Percentiles rank a stretch among this genome's conserved stretches.
Conservation (phyloP, 2,113 vertebrate genomes). For the Trichomycterus rosablanca region DNA sequence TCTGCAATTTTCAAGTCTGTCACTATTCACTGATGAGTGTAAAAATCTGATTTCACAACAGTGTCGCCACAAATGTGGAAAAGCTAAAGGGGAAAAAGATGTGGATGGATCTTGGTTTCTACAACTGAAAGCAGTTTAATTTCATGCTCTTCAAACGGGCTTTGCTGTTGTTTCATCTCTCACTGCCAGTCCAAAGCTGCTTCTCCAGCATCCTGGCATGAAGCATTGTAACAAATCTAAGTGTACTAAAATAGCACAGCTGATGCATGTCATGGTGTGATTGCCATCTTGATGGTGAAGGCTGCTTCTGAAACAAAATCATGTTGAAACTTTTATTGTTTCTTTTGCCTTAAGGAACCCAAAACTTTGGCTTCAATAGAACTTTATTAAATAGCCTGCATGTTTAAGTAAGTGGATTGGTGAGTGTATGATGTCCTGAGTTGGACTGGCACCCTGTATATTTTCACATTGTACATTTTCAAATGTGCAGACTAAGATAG, state of each 20-base stretch:
- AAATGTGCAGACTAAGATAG: too few species aligned
- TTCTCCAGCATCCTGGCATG: not conserved
- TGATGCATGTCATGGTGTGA: not conserved
- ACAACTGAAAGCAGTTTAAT: slow-evolving; percentile 12
- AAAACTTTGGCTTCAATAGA: too few species aligned
- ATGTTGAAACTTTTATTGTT: too few species aligned
- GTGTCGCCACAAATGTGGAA: not conserved
- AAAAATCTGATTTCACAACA: slow-evolving; percentile 19
- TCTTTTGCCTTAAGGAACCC: too few species aligned
- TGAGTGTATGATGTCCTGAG: too few species aligned
- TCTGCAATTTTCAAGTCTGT: not conserved
- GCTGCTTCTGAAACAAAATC: too few species aligned
- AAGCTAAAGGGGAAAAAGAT: not conserved
- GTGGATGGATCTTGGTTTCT: not conserved
- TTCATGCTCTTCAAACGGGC: slow-evolving; percentile 29
- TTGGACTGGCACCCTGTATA: too few species aligned
- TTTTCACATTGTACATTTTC: too few species aligned
- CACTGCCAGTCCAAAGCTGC: slow-evolving; percentile 10
- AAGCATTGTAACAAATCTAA: not conserved
- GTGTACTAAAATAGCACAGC: not conserved
- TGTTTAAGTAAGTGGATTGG: too few species aligned
- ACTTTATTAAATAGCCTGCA: too few species aligned
- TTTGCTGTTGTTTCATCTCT: not conserved
- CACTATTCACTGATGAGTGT: not conserved
- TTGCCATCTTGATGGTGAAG: too few species aligned